Conservation (phyloP, 1,140 invertebrate genomes). For the Kradibia gibbosae region DNA sequence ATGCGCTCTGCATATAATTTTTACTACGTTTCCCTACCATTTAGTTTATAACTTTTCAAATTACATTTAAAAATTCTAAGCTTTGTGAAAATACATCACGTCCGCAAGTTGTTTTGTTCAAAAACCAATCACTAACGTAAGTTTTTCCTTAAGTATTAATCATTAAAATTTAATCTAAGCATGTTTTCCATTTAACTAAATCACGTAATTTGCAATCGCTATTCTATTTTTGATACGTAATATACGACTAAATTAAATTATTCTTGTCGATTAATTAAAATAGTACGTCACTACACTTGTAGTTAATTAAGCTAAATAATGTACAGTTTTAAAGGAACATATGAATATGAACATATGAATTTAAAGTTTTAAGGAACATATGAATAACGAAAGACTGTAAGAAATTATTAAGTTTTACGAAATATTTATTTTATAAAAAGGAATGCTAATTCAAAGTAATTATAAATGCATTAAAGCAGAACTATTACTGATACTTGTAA, state of each 20-base stretch:
- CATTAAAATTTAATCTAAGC: constrained; percentile 18
- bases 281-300: not conserved
- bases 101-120: constrained; percentile 48
- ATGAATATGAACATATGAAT: too few relatives aligned
- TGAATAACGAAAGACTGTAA: too few relatives aligned
- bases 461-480: too few relatives aligned
- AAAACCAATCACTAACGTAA: constrained; percentile 43
- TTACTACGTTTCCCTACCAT: not conserved
- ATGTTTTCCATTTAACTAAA: constrained; percentile 5
- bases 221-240: not conserved
- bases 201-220: not conserved
- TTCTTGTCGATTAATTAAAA: constrained; percentile 2
- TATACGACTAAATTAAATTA: not conserved
- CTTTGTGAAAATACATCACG: not conserved
- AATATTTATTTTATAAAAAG: too few relatives aligned
- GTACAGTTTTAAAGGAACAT: too few relatives aligned
- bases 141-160: not conserved
- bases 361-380: not conserved
- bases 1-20: not conserved
- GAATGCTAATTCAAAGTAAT: too few relatives aligned
- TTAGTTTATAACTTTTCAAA: not conserved
- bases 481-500: too few relatives aligned
- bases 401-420: too few relatives aligned
- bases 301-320: not conserved
- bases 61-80: not conserved